Evolutionary conservation across 2,888 invertebrate species (phyloP), one percentile per base, ranked within the genome.

Genomic region (Monoplex corrugatus): DNA sequence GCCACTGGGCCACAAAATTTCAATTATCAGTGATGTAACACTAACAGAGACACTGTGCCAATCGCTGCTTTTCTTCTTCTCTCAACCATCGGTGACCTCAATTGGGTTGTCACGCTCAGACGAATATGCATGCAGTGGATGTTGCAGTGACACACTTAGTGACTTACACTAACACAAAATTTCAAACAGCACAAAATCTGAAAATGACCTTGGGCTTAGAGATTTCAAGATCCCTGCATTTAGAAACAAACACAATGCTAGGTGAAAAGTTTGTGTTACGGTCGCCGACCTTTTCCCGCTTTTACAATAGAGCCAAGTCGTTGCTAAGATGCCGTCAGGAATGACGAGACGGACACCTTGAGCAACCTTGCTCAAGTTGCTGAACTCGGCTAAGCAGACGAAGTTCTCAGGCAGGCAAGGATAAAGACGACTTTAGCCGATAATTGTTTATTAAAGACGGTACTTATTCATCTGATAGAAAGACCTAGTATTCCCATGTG

Each of bases 301-400:
- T n/a, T 82, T n/a, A 13, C 13, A 43, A 45, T 2, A n/a, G 6
- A 82, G 0, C n/a, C 2, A n/a, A 68, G 6, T n/a, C 35, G 28
- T n/a, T 82, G n/a, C 82, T 45, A 38, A 10, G 32, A 43, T n/a
- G 45, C 45, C 8, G 40, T 40, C 40, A 23, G 43, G 38, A 5
- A 45, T 32, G 57, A 35, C 23, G 57, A 57, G 28, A 16, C 28
- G 6, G 38, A 84, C 84, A 84, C 84, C 84, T 84, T 84, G 84
- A 84, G 84, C 84, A 84, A 84, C 50, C 84, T 57, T 84, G 82
- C 5, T 82, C n/a, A 28, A 16, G 28, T 10, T 50, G 6, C 68
- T n/a, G 45, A 82, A 45, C 45, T 6, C 5, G 23, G 13, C 5
- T 57, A 5, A 38, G 45, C 45, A 45, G 50, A 50, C 44, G 45